Base-by-base conservation (phyloP, 2,888 invertebrate species). In the Papilio demoleus region DNA sequence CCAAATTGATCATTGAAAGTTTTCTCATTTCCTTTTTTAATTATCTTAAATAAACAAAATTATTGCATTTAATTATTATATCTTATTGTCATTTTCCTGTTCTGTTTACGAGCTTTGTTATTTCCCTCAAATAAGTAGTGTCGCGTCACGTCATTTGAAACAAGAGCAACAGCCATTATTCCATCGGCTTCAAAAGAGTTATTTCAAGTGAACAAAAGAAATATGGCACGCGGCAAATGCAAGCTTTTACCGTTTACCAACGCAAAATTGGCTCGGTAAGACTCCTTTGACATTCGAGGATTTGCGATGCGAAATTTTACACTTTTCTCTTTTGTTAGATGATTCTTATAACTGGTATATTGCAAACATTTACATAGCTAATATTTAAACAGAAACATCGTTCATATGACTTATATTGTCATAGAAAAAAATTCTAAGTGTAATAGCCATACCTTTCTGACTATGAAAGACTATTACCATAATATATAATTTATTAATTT, bases 241-340 rank as follows among this genome's bases (percentile, higher is more conserved):
- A 62, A 58, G 69, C 69, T 70, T 70, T 70, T 65, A 65, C 61
- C 61, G 24, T 65, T 70, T 65, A 65, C 59, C 31, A 68, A 62
- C 45, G 69, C 69, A 19, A 66, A 70, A 69, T 69, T 69, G 65
- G 69, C 69, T 56, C 38, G 56, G 27, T 27, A 65, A 56, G 65
- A 62, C 61, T 70, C 45, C 69, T 70, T 70, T 70, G 69, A 62
- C 56, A 42, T 69, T 53, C 24, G n/a, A 42, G 22, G 17, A 56
- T 56, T 40, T 31, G 50, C 65, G 63, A 60, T 60, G 65, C 31
- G 31, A 65, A 27, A 68, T 27, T 50, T 67, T 27, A 47, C 60
- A 38, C 47, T 61, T 66, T 38, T 34, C 17, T 38, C 34, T 38
- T 19, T 59, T 59, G 59, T 59, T 38, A 59, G 22, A 27, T 59